phyloP scores from a whole-genome alignment of 2,113 vertebrate genomes.

The Phylloscopus trochilus region DNA sequence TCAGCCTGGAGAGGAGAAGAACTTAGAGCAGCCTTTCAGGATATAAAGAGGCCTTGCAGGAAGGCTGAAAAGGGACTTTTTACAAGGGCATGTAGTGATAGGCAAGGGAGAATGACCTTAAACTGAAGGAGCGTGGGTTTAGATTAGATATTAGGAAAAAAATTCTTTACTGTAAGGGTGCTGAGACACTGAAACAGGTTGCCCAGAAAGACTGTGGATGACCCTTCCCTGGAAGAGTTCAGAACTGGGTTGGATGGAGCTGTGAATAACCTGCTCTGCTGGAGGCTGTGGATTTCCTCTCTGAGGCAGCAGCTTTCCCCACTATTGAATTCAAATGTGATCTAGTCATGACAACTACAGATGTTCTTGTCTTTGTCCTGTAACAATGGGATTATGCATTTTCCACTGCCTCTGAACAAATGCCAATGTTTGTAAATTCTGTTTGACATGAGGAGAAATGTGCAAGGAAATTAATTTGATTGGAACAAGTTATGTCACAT shows the following conservation, averaged over 20 bases:
- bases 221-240: not conserved
- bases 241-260: not conserved
- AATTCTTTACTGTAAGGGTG: not conserved
- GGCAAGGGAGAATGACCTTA: not conserved
- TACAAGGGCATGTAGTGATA: not conserved
- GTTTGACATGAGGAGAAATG: not conserved
- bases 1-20: not conserved
- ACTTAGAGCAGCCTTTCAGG: not conserved
- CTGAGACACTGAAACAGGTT: not conserved
- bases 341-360: not conserved
- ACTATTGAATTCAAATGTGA: not conserved
- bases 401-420: conserved; percentile 5
- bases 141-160: not conserved
- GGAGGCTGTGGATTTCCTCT: not conserved
- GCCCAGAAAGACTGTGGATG: not conserved
- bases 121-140: not conserved
- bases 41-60: not conserved
- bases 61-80: not conserved
- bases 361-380: not conserved
- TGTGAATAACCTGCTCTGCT: not conserved
- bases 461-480: not conserved
- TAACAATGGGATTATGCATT: not conserved
- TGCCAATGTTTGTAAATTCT: conserved; percentile 6
- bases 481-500: not conserved
- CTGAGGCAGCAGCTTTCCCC: not conserved